These are phyloP conservation scores for Tautogolabrus adspersus DNA, from an alignment of 2,113 vertebrate genomes.

Conservation along the genomic window DNA sequence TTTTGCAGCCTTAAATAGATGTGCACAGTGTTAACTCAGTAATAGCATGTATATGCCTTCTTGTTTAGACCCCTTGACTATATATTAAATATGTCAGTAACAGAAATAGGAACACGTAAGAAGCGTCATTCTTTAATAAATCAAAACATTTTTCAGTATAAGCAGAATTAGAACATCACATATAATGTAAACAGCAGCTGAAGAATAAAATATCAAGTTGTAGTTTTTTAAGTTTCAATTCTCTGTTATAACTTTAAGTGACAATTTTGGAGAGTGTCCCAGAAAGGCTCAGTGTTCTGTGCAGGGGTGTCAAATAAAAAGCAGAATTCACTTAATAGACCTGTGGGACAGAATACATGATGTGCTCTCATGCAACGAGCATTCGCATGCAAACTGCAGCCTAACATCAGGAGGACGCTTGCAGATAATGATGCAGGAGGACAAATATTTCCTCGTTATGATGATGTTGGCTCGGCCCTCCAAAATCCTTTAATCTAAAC, in stretches of 20 bases:
- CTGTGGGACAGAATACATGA: conserved; percentile 45
- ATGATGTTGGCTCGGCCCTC: conserved; percentile 52
- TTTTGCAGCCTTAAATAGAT: too few relatives aligned
- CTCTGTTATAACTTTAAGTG: conserved; percentile 14
- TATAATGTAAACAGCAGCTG: not conserved
- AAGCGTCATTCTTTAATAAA: not conserved
- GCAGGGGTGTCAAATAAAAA: conserved; percentile 57
- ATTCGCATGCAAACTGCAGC: conserved; percentile 53
- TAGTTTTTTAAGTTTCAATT: not conserved
- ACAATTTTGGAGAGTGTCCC: conserved; percentile 46
- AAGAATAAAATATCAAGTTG: not conserved
- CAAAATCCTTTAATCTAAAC: conserved; percentile 32
- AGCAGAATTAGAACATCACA: not conserved
- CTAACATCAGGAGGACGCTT: conserved; percentile 19
- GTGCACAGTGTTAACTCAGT: too few relatives aligned
- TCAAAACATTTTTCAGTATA: not conserved
- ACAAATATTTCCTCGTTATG: conserved; percentile 65
- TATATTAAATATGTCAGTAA: not conserved
- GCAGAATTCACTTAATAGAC: conserved; percentile 69
- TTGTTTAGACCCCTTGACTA: not conserved
- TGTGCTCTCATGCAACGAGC: conserved; percentile 48
- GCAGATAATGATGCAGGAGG: conserved; percentile 47
- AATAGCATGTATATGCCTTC: too few relatives aligned
- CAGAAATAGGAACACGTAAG: not conserved
- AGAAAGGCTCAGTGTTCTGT: conserved; percentile 33